phyloP scores from a whole-genome alignment of 2,888 invertebrate species.

The Hofmannophila pseudospretella region DNA sequence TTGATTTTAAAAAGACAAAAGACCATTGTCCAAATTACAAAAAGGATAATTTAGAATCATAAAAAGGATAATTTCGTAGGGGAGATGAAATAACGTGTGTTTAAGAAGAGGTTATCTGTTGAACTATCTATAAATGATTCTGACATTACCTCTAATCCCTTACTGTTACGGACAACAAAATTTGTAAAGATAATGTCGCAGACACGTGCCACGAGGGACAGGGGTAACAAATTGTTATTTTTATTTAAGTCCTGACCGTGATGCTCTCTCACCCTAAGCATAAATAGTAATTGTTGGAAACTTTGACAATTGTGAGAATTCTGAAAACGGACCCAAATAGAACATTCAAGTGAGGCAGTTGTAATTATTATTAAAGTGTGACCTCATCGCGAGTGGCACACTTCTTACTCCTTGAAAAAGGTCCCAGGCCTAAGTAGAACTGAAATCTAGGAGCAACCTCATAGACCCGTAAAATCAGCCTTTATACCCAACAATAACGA shows the following conservation, averaged over 20 bases:
- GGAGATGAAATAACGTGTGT: constrained; percentile 8
- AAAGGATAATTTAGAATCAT: constrained; percentile 15
- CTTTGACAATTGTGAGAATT: constrained; percentile 10
- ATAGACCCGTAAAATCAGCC: too few species aligned
- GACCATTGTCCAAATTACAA: constrained; percentile 21
- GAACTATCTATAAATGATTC: constrained; percentile 9
- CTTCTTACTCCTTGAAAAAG: too few species aligned
- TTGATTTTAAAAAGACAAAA: constrained; percentile 28
- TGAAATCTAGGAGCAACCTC: too few species aligned
- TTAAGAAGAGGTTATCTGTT: constrained; percentile 17
- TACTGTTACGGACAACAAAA: constrained; percentile 16
- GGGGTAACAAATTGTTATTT: constrained; percentile 31
- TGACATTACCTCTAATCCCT: constrained; percentile 11
- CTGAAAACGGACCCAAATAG: too few species aligned
- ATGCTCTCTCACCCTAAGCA: constrained; percentile 21
- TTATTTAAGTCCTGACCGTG: constrained; percentile 23
- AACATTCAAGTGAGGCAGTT: too few species aligned
- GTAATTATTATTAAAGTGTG: too few species aligned
- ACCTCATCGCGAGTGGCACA: too few species aligned
- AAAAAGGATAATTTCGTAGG: too few species aligned
- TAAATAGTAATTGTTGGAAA: constrained; percentile 16
- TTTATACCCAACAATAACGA: too few species aligned
- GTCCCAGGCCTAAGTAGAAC: too few species aligned
- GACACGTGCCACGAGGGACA: constrained; percentile 30
- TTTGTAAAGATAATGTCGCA: constrained; percentile 25